phyloP scores from a whole-genome alignment of 2,888 invertebrate species.

The Ypsolopha scabrella region DNA sequence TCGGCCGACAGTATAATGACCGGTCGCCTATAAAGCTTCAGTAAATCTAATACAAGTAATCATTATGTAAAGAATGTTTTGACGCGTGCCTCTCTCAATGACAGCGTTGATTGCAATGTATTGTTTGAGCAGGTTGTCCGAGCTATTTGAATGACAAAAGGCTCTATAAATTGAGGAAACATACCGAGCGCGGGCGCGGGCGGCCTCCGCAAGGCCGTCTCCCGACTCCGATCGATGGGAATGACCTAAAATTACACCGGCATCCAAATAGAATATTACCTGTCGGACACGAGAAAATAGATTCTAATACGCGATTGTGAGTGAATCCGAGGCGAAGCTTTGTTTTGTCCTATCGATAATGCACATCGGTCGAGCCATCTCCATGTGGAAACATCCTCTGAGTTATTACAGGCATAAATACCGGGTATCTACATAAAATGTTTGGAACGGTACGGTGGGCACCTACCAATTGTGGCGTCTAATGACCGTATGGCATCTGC shows the following conservation, averaged over 20 bases:
- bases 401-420: background rate
- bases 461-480: background rate
- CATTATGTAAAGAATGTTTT: background rate
- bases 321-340: background rate
- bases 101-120: conserved; percentile 22
- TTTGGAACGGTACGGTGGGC: background rate
- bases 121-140: conserved; percentile 17
- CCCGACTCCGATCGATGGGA: conserved; percentile 32
- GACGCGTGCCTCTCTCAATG: conserved; percentile 10
- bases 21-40: background rate
- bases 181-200: conserved; percentile 15
- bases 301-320: conserved; percentile 2
- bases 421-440: background rate
- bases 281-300: background rate
- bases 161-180: conserved; percentile 2
- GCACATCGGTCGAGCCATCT: background rate
- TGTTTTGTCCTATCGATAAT: background rate
- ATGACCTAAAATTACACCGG: conserved; percentile 48
- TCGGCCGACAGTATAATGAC: background rate
- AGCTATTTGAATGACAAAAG: background rate
- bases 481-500: conserved; percentile 1
- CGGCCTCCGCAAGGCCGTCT: conserved; percentile 27
- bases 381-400: background rate
- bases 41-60: background rate
- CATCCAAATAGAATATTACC: conserved; percentile 5